These are phyloP conservation scores for Minunthozetes semirufus DNA, from an alignment of 2,888 invertebrate species.

Conservation along the genomic window DNA sequence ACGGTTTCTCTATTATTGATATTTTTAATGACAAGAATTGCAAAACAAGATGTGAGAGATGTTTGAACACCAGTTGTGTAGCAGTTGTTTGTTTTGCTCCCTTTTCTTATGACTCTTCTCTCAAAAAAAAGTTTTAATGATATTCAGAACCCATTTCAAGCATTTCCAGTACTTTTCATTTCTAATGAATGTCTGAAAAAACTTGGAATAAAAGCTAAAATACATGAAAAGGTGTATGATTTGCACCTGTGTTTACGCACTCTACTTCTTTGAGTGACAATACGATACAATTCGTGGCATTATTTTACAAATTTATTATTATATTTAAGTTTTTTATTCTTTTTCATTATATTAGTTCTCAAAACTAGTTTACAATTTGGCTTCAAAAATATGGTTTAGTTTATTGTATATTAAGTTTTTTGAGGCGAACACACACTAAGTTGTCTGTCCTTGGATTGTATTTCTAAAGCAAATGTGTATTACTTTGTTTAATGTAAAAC, in stretches of 20 bases:
- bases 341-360: slow-evolving; percentile 4
- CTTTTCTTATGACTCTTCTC: slow-evolving; percentile 28
- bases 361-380: not conserved
- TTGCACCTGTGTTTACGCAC: slow-evolving; percentile 31
- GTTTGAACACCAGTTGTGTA: slow-evolving; percentile 29
- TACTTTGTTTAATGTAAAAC: slow-evolving; percentile 25
- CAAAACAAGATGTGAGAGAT: slow-evolving; percentile 22
- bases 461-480: slow-evolving; percentile 26
- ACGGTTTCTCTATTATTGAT: slow-evolving; percentile 25
- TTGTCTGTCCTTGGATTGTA: slow-evolving; percentile 20
- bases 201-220: not conserved
- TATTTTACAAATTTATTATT: slow-evolving; percentile 4
- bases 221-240: slow-evolving; percentile 6
- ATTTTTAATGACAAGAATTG: slow-evolving; percentile 20
- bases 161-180: no score
- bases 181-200: slow-evolving; percentile 14
- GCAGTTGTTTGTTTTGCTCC: slow-evolving; percentile 4
- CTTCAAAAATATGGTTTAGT: not conserved
- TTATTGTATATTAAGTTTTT: not conserved
- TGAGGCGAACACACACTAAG: slow-evolving; percentile 14
- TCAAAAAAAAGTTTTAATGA: slow-evolving; percentile 8
- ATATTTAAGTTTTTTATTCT: slow-evolving; percentile 11
- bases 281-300: slow-evolving; percentile 19
- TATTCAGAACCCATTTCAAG: not conserved
- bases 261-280: slow-evolving; percentile 31